Evolutionary conservation across 2,113 vertebrate species (phyloP), one percentile per base, ranked within the genome.

Genomic region (Thomomys bottae): DNA sequence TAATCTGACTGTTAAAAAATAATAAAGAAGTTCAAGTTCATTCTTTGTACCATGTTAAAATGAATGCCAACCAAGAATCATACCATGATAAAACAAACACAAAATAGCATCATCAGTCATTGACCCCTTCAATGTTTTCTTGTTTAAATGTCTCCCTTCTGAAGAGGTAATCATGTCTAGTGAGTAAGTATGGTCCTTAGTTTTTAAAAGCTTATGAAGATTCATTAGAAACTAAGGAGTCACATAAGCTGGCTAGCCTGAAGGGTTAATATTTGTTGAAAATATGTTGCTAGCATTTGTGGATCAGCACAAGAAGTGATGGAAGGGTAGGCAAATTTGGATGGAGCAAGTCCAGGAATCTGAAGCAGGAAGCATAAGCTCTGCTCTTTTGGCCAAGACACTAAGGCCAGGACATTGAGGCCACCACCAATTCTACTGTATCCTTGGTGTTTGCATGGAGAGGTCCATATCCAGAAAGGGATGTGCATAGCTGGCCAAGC

Each of bases 221-320:
- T 63, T 26, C 17, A 36, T 6, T 36, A 88, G 12, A 82, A 90
- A 78, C 20, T 23, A 67, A 34, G 24, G 20, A 64, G 38, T 91
- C 57, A 57, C 24, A 3, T 5, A 84, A 80, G 28, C 24, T 59
- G 23, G 11, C 28, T 76, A 76, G 9, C 79, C 8, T 40, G n/a
- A 72, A 17, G 90, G 88, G n/a, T 88, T 36, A 73, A 4, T 80
- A 68, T 67, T 88, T 87, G 17, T 75, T 45, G 40, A 66, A 91
- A 64, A 90, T n/a, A n/a, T n/a, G n/a, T n/a, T n/a, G n/a, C n/a
- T n/a, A n/a, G n/a, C n/a, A n/a, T n/a, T n/a, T n/a, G n/a, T n/a
- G n/a, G n/a, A n/a, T n/a, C n/a, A n/a, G n/a, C n/a, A n/a, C n/a
- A n/a, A n/a, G n/a, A n/a, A n/a, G n/a, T n/a, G n/a, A n/a, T n/a